A percentile compares a stretch with the other conserved stretches of the same genome.
Conservation (phyloP, 2,797 vertebrate genomes). For the Gymnothorax javanicus region DNA sequence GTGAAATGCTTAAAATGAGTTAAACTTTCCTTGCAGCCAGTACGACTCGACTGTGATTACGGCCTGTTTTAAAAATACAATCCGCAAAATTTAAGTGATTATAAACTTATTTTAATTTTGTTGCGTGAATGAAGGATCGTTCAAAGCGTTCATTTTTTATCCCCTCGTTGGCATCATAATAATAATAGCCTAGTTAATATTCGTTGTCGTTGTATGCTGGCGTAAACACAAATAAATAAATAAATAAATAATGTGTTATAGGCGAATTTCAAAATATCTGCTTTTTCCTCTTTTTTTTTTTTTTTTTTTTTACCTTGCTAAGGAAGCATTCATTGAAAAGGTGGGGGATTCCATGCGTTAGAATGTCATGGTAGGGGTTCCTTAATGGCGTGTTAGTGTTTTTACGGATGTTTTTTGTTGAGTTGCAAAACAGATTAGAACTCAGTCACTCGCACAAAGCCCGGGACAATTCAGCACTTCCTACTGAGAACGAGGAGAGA, state of each 20-base stretch:
- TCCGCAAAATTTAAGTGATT: neutral
- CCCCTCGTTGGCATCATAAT: neutral
- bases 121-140: no score
- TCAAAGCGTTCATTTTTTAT: neutral
- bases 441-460: slow-evolving; percentile 74
- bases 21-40: no score
- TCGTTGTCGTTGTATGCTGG: neutral
- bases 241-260: neutral
- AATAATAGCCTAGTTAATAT: neutral
- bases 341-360: slow-evolving; percentile 42
- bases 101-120: neutral
- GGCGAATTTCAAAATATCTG: slow-evolving; percentile 37
- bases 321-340: neutral
- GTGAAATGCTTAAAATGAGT: neutral
- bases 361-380: slow-evolving; percentile 73
- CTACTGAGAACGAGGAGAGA: slow-evolving; percentile 68
- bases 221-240: neutral
- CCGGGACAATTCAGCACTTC: slow-evolving; percentile 74
- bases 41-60: no score
- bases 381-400: slow-evolving; percentile 62
- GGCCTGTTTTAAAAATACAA: neutral
- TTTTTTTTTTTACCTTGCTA: slow-evolving; percentile 38
- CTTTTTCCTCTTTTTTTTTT: slow-evolving; percentile 15
- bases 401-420: slow-evolving; percentile 76
- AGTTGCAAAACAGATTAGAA: slow-evolving; percentile 83